A percentile compares a stretch with the other conserved stretches of the same genome.
These are phyloP conservation scores for Drosophila colorata DNA, from an alignment of 2,888 invertebrate species.

Conservation along the genomic window DNA sequence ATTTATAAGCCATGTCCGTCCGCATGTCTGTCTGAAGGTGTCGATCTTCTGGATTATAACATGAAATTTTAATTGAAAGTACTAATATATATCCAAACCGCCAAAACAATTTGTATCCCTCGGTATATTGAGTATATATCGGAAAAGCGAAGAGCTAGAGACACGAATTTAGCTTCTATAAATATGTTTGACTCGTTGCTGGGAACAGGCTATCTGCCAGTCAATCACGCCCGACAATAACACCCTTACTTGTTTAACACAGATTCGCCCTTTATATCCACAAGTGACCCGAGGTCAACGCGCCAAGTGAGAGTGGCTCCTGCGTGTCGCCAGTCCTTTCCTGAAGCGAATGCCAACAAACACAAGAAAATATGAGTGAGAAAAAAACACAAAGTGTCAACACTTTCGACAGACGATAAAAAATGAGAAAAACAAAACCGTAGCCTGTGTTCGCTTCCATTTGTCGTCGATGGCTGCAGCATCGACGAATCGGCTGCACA, in stretches of 20 bases:
- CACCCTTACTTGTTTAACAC: too few species aligned
- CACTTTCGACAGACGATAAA: conserved; percentile 35
- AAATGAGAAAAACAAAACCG: conserved; percentile 23
- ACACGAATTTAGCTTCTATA: too few species aligned
- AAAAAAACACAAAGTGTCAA: conserved; percentile 56
- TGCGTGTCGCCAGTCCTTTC: neutral
- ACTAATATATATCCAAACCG: too few species aligned
- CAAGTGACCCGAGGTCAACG: conserved; percentile 13
- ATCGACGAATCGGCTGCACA: conserved; percentile 26
- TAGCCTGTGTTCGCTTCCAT: conserved; percentile 22
- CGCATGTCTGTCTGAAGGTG: too few species aligned
- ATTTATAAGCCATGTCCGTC: too few species aligned
- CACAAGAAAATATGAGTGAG: conserved; percentile 32
- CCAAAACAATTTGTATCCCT: too few species aligned
- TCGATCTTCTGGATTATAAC: too few species aligned
- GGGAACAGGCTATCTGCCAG: neutral
- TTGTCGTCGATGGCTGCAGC: conserved; percentile 33
- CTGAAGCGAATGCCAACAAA: conserved; percentile 10
- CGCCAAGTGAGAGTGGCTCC: conserved; percentile 1
- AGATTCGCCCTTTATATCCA: neutral
- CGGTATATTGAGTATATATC: too few species aligned
- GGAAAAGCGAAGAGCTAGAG: too few species aligned
- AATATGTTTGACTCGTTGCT: neutral
- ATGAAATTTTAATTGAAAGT: too few species aligned
- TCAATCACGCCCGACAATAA: too few species aligned